Evolutionary conservation across 2,113 vertebrate species (phyloP), one percentile per base, ranked within the genome.

Genomic region (Nanorana parkeri): DNA sequence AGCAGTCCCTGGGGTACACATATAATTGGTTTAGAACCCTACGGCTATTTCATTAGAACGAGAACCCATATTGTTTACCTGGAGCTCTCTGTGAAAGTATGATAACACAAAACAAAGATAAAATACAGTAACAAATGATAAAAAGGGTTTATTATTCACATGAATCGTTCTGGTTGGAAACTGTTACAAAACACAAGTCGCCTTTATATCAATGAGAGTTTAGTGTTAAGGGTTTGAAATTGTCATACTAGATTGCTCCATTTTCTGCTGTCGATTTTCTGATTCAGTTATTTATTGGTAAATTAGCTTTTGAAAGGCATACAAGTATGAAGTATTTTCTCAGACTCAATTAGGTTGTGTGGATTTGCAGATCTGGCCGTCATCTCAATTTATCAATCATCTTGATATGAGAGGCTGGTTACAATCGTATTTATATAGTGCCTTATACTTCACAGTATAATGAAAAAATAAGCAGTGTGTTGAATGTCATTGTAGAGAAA

Each of bases 251-350:
- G 55, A 75, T 75, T 75, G 72, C 61, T 61, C 72, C n/a, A 61
- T 74, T 74, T 74, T 74, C 71, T 74, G 71, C 54, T 74, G 71
- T 74, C 71, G 71, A 74, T 75, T 75, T 75, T 61, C 29, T 75
- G 72, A 75, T 75, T 75, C 72, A 23, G 72, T 75, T 75, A 60
- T 61, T 75, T 75, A 75, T 60, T 75, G 72, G 29, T 75, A 75
- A 75, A 75, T 75, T 75, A 61, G 72, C 29, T 75, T 75, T 75
- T 26, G 24, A 61, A 58, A 61, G 1, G n/a, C 58, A 58, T 60
- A 75, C 72, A 21, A 60, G 71, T 21, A 32, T 28, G 28, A 36
- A 61, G 36, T 75, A 75, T 60, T 41, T 75, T 60, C 55, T 17
- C 21, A n/a, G 72, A 75, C 36, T 75, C 72, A 60, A 28, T 75